Evolutionary conservation across 2,113 vertebrate species (phyloP), one percentile per base, ranked within the genome.

Genomic region (Hepsetus odoe): DNA sequence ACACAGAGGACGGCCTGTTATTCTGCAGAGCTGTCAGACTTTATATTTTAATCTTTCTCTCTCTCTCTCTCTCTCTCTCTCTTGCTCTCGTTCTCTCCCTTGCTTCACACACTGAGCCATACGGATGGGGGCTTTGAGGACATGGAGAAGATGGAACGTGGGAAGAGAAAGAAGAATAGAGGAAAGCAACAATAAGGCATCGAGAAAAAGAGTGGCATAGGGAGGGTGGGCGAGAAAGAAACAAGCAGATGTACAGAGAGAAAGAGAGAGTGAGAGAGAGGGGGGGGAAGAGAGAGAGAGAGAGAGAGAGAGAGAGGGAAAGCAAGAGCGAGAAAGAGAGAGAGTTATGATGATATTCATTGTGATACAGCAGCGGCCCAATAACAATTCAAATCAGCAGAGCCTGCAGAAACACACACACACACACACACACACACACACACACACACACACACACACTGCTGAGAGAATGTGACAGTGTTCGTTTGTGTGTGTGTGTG

Each of bases 321-420:
- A 64, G n/a, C 67, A 13, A 44, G 26, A 74, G 0, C 35, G 46
- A 42, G 9, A 78, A 12, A 40, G n/a, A 69, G 13, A 20, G 73
- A 71, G 24, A 28, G 40, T 58, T 51, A 40, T 38, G 35, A 8
- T 8, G 8, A 38, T 38, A 38, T 8, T 38, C 9, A 44, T 44
- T 8, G 3, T 44, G 42, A 44, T 4, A 44, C 42, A 38, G 35
- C 35, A 38, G 40, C 55, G 35, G 62, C 30, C 51, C 71, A 80
- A 82, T 74, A 78, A 77, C 71, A 68, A 80, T 67, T 74, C 61
- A 80, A 81, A 75, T 80, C 56, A 70, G 70, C 22, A 4, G 35
- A 38, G 35, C n/a, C n/a, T n/a, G n/a, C n/a, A n/a, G n/a, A n/a
- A n/a, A n/a, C n/a, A n/a, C n/a, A n/a, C n/a, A n/a, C 20, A 56